Percentiles rank a stretch among this genome's conserved stretches.
Conservation (phyloP, 2,797 vertebrate genomes). For the Catostomus latipinnis region DNA sequence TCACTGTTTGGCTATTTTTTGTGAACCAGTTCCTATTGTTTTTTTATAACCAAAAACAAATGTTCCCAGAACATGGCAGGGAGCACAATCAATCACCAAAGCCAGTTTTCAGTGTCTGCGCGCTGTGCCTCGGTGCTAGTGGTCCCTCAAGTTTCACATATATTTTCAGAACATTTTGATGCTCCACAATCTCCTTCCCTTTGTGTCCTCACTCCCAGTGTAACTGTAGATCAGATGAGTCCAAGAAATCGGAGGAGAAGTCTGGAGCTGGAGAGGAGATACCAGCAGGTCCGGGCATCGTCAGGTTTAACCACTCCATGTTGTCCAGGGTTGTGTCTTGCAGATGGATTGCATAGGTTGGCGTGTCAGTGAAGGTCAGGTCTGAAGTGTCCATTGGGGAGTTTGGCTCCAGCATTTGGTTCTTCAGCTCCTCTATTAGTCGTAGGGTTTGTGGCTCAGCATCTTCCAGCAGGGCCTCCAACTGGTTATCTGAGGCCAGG, state of each 20-base stretch:
- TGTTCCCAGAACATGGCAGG: too few relatives aligned
- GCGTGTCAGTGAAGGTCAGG: constrained; percentile 76
- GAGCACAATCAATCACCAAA: background rate
- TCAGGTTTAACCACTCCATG: constrained; percentile 97
- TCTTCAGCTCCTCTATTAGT: constrained; percentile 87
- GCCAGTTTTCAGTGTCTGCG: background rate
- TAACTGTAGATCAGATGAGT: constrained; percentile 87
- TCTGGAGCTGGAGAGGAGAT: constrained; percentile 76
- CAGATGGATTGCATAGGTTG: constrained; percentile 80
- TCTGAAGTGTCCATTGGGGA: constrained; percentile 86
- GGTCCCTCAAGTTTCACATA: background rate
- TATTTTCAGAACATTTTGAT: background rate
- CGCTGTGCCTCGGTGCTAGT: background rate
- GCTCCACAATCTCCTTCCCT: background rate
- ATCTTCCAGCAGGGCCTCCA: constrained; percentile 86
- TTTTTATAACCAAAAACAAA: too few relatives aligned
- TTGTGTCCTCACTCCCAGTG: constrained; percentile 84
- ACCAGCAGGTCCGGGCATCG: constrained; percentile 82
- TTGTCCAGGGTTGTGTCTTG: constrained; percentile 84
- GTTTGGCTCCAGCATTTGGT: constrained; percentile 79
- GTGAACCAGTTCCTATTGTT: too few relatives aligned
- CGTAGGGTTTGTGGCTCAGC: constrained; percentile 76
- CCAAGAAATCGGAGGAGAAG: constrained; percentile 92
- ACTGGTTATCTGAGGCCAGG: constrained; percentile 81
- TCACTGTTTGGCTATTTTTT: too few relatives aligned